These are phyloP conservation scores for Metalampra italica DNA, from an alignment of 2,888 invertebrate species.

Conservation along the genomic window DNA sequence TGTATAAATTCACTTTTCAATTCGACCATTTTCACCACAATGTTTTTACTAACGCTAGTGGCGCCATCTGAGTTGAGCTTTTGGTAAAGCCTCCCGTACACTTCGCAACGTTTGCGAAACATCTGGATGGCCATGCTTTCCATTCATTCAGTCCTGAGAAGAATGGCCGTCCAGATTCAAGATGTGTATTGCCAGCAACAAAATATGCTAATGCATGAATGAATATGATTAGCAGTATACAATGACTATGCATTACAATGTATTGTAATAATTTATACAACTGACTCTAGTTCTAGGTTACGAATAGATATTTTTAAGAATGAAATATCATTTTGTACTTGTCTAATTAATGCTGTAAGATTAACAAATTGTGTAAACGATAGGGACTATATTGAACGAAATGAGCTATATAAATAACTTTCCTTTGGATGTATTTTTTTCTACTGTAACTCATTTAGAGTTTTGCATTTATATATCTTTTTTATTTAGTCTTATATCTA, in stretches of 20 bases:
- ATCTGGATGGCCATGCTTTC: too few relatives aligned
- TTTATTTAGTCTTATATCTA: constrained; percentile 50
- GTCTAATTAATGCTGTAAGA: constrained; percentile 74
- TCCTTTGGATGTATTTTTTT: constrained; percentile 72
- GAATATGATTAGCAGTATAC: constrained; percentile 26
- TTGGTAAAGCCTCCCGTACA: too few relatives aligned
- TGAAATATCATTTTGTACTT: constrained; percentile 78
- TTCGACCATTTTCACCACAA: too few relatives aligned
- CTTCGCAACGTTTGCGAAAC: too few relatives aligned
- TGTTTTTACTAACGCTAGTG: too few relatives aligned
- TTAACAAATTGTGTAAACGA: constrained; percentile 73
- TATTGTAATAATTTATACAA: constrained; percentile 68
- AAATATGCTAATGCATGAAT: not conserved
- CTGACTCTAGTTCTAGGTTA: constrained; percentile 73
- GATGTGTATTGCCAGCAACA: too few relatives aligned
- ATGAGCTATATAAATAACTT: constrained; percentile 62
- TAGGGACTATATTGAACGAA: constrained; percentile 65
- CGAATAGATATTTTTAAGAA: constrained; percentile 67
- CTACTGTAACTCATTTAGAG: constrained; percentile 71
- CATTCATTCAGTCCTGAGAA: too few relatives aligned
- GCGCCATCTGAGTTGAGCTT: too few relatives aligned
- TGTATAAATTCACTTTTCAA: too few relatives aligned
- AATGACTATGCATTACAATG: constrained; percentile 52
- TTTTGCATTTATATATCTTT: constrained; percentile 77
- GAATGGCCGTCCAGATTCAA: too few relatives aligned